Evolutionary conservation across 2,888 invertebrate species (phyloP).

Genomic region (Omphaloscelis lunosa): DNA sequence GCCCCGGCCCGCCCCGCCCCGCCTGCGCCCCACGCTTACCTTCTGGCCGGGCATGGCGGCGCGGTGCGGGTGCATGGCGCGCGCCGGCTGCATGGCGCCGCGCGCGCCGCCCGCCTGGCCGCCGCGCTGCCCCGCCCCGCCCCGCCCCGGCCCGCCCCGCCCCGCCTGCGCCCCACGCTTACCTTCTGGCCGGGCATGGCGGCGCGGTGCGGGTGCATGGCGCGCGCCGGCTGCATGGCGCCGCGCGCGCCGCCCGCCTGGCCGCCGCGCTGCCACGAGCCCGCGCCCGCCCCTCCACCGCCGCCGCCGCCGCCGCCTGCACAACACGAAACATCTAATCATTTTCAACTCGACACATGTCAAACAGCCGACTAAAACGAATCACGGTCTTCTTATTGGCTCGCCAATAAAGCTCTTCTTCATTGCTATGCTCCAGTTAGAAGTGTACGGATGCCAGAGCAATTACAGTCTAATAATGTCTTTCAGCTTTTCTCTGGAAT

Average conservation of each 20-base stretch:
- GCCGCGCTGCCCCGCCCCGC: no score
- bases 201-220: slow-evolving; percentile 11
- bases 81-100: no score
- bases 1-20: slow-evolving; percentile 54
- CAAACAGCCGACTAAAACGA: background rate
- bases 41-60: no score
- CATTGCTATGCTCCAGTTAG: background rate
- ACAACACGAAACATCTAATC: background rate
- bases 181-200: slow-evolving; percentile 36
- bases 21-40: no score
- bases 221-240: slow-evolving; percentile 6
- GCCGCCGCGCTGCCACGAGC: slow-evolving; percentile 82
- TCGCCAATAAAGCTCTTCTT: background rate
- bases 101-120: no score
- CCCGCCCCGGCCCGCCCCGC: no score
- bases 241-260: slow-evolving; percentile 51
- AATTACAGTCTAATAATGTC: background rate
- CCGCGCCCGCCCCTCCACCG: slow-evolving; percentile 68
- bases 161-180: no score
- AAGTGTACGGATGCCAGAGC: no score
- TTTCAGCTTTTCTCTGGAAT: background rate
- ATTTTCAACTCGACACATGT: background rate
- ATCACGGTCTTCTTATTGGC: background rate
- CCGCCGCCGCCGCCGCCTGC: slow-evolving; percentile 37
- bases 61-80: no score